Evolutionary conservation across 2,888 invertebrate genomes (phyloP).

Genomic region (Seladonia tumulorum): DNA sequence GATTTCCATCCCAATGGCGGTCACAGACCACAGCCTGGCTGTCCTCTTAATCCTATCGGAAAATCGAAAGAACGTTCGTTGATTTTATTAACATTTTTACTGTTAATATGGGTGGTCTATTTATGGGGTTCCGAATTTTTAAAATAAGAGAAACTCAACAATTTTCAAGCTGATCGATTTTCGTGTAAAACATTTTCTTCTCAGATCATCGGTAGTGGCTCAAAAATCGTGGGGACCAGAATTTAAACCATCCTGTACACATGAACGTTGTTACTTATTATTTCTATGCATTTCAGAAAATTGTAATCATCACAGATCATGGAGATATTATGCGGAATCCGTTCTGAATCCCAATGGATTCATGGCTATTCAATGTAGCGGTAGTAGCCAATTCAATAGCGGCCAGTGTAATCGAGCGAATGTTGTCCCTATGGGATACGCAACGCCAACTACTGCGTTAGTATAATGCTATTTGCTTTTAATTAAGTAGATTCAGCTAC

Average conservation of each 20-base stretch:
- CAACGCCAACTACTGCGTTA: conserved; percentile 75
- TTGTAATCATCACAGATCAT: conserved; percentile 86
- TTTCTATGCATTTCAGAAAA: conserved; percentile 79
- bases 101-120: too few species aligned
- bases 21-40: conserved; percentile 85
- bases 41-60: conserved; percentile 65
- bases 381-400: conserved; percentile 8
- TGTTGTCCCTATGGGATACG: conserved; percentile 71
- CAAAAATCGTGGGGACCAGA: background rate
- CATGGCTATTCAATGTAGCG: conserved; percentile 74
- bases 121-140: too few species aligned
- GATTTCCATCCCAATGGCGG: conserved; percentile 86
- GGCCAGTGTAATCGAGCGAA: conserved; percentile 47
- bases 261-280: background rate
- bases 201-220: background rate
- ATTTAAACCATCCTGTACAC: background rate
- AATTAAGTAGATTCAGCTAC: background rate
- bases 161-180: background rate
- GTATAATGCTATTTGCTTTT: conserved; percentile 46
- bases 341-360: conserved; percentile 81
- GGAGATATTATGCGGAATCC: conserved; percentile 85
- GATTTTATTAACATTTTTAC: background rate
- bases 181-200: background rate
- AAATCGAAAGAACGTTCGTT: background rate
- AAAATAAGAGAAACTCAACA: background rate